These are phyloP conservation scores for Tetramorium simillimum DNA, from an alignment of 1,140 invertebrate species.

Conservation along the genomic window DNA sequence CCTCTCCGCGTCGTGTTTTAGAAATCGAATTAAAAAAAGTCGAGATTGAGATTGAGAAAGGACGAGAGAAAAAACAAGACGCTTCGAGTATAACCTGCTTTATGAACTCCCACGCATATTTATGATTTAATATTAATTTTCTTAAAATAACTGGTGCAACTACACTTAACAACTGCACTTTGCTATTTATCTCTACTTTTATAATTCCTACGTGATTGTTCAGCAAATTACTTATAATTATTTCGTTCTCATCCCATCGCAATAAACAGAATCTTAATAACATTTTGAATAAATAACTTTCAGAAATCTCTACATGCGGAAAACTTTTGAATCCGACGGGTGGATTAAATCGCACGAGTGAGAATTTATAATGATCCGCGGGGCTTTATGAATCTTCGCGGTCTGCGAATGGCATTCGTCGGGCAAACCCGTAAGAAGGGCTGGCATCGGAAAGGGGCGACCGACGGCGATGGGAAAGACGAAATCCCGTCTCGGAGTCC, in stretches of 20 bases:
- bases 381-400: slow-evolving; percentile 30
- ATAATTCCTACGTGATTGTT: neutral
- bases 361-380: slow-evolving; percentile 31
- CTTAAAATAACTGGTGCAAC: neutral
- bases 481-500: slow-evolving; percentile 59
- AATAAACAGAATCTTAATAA: neutral
- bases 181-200: neutral
- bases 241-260: neutral
- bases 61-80: neutral
- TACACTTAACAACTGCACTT: neutral
- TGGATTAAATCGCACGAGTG: slow-evolving; percentile 28
- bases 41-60: neutral
- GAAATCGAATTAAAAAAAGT: neutral
- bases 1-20: neutral
- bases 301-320: neutral
- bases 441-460: slow-evolving; percentile 47
- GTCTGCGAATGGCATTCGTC: slow-evolving; percentile 23
- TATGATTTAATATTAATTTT: neutral
- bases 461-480: slow-evolving; percentile 56
- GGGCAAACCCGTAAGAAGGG: slow-evolving; percentile 49
- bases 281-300: neutral
- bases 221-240: neutral
- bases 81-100: neutral
- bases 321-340: neutral
- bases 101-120: neutral